Conservation (phyloP, 2,888 invertebrate species). For the Marasmarcha lunaedactyla region DNA sequence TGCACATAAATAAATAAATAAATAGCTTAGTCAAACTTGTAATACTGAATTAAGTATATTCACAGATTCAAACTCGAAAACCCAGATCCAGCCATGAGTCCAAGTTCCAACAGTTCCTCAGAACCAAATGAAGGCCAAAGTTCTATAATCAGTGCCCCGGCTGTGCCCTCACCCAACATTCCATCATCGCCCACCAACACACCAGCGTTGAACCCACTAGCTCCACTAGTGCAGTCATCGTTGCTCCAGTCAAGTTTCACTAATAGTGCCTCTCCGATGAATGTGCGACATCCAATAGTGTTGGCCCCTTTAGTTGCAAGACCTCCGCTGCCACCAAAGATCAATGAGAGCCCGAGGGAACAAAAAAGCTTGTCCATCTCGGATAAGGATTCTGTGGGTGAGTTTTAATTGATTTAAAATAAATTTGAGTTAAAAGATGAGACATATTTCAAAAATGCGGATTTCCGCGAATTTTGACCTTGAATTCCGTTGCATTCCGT, state of each 20-base stretch:
- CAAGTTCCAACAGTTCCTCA: slow-evolving; percentile 61
- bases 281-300: slow-evolving; percentile 23
- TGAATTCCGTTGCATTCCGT: not conserved
- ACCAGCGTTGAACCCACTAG: slow-evolving; percentile 15
- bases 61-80: slow-evolving; percentile 52
- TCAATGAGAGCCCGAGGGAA: slow-evolving; percentile 41
- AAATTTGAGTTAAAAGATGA: too few species aligned
- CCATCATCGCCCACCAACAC: slow-evolving; percentile 21
- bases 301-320: slow-evolving; percentile 38
- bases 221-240: slow-evolving; percentile 12
- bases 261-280: slow-evolving; percentile 16
- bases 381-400: slow-evolving; percentile 45
- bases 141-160: slow-evolving; percentile 44
- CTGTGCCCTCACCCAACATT: slow-evolving; percentile 22
- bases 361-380: slow-evolving; percentile 28
- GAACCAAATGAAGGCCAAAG: slow-evolving; percentile 58
- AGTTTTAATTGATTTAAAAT: slow-evolving; percentile 16
- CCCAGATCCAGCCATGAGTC: slow-evolving; percentile 52
- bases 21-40: too few species aligned
- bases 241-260: slow-evolving; percentile 4
- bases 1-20: too few species aligned
- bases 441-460: not conserved
- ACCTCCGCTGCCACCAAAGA: slow-evolving; percentile 47
- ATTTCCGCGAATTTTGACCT: not conserved
- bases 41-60: too few species aligned